These are phyloP conservation scores for Aleiodes sp. DNA, from an alignment of 1,140 invertebrate genomes.

Conservation along the genomic window DNA sequence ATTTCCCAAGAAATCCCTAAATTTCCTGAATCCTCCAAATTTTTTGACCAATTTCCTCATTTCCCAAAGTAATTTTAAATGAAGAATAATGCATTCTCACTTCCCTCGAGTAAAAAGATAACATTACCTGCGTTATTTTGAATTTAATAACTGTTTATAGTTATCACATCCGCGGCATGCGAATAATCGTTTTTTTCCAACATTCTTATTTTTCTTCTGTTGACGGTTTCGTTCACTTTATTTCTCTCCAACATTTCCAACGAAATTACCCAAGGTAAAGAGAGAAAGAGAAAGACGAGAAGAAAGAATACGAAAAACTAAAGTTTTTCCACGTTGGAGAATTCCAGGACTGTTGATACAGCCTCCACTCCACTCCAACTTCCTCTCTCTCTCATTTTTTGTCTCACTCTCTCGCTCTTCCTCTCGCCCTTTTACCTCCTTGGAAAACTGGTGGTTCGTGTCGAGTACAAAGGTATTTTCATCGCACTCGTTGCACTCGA, in stretches of 20 bases:
- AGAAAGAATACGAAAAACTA: no score
- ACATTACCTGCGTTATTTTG: neutral
- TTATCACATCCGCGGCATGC: neutral
- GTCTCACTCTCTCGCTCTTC: no score
- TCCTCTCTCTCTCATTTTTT: no score
- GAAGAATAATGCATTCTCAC: no score
- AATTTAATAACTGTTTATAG: neutral
- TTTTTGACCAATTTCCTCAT: no score
- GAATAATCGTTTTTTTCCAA: conserved; percentile 3
- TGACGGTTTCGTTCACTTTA: neutral
- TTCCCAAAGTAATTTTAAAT: no score
- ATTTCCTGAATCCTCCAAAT: no score
- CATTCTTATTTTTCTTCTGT: neutral
- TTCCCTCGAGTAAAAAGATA: no score
- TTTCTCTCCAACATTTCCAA: neutral
- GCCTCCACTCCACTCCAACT: neutral
- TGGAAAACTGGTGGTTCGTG: neutral
- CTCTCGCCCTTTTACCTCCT: no score
- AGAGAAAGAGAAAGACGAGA: no score
- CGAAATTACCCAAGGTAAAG: neutral
- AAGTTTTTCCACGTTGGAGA: conserved; percentile 4
- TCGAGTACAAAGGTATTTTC: conserved; percentile 17
- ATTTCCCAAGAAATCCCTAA: no score
- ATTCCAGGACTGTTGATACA: conserved; percentile 15
- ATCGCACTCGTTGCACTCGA: conserved; percentile 15